Evolutionary conservation across 2,888 invertebrate species (phyloP), one percentile per base, ranked within the genome.

Genomic region (Metallyticus violacea): DNA sequence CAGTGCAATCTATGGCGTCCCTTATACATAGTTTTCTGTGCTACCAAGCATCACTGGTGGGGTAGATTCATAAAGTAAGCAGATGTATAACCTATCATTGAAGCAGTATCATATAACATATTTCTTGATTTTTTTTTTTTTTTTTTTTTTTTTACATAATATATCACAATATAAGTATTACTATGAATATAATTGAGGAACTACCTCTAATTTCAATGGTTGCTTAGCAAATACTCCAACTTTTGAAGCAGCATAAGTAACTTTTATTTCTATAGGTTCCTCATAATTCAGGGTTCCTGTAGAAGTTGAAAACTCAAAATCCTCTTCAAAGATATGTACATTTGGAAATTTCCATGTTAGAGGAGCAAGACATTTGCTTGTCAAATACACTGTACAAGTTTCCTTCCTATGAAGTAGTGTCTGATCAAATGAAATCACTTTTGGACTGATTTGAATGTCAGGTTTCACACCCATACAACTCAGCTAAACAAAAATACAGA

Each of bases 301-400:
- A 6, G 91, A 91, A 85, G 92, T 90, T 1, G 91, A 90, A 89
- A 94, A 92, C 88, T 92, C 92, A 89, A 93, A 93, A 89, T 93
- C 85, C 76, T 87, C 83, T 26, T 26, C 25, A n/a, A 88, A 28
- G 28, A 92, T 91, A 7, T 91, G 89, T 0, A 91, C 88, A 88
- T 93, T 92, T 77, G 91, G 90, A 89, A 95, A 92, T 89, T 91
- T 91, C 94, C 95, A 95, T 90, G 92, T 92, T 81, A 95, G 90
- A 22, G 93, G 91, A 81, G 94, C 90, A 62, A 93, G 92, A 0
- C 94, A 93, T 89, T 93, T 93, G 89, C 95, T 95, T 86, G 91
- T 93, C 27, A 95, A 91, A 81, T 92, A 93, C 79, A 94, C 91
- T 87, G 91, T 92, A 87, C 93, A 93, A 76, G 91, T 92, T 89